phyloP scores from a whole-genome alignment of 2,797 vertebrate species.

The Macroramphosus scolopax region DNA sequence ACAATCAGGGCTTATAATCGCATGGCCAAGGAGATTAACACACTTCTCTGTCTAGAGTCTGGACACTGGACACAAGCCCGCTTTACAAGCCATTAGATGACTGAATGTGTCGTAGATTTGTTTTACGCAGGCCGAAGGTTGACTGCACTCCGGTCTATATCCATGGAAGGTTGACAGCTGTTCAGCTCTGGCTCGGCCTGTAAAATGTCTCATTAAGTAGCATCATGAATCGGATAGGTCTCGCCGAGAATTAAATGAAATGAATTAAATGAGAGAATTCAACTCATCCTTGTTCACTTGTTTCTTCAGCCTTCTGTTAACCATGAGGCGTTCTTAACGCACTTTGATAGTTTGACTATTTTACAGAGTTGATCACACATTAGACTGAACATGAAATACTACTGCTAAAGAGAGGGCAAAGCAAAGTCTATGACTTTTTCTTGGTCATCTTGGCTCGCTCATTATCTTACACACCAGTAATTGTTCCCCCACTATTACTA shows the following conservation, averaged over 20 bases:
- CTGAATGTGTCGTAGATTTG: slow-evolving; percentile 17
- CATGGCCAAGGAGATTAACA: not conserved
- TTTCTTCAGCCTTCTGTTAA: slow-evolving; percentile 9
- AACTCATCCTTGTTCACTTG: slow-evolving; percentile 16
- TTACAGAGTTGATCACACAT: not conserved
- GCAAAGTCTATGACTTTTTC: not conserved
- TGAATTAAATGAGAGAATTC: slow-evolving; percentile 20
- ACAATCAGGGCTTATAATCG: not conserved
- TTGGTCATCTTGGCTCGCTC: too few species aligned
- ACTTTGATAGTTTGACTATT: slow-evolving; percentile 5
- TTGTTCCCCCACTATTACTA: too few species aligned
- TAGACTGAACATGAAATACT: slow-evolving; percentile 11
- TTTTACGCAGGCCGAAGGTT: slow-evolving; percentile 10
- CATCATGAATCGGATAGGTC: slow-evolving; percentile 55
- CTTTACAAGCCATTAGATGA: slow-evolving; percentile 18
- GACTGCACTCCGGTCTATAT: slow-evolving; percentile 13
- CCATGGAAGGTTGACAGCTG: slow-evolving; percentile 42
- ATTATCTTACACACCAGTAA: too few species aligned
- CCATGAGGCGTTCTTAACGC: slow-evolving; percentile 10
- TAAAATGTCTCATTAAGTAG: slow-evolving; percentile 54
- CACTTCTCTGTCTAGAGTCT: slow-evolving; percentile 15
- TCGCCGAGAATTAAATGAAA: slow-evolving; percentile 51
- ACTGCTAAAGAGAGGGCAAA: slow-evolving; percentile 4
- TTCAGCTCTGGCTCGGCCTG: slow-evolving; percentile 10
- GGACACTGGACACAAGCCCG: not conserved